Evolutionary conservation across 2,797 vertebrate species (phyloP).

Genomic region (Chromobotia macracanthus): DNA sequence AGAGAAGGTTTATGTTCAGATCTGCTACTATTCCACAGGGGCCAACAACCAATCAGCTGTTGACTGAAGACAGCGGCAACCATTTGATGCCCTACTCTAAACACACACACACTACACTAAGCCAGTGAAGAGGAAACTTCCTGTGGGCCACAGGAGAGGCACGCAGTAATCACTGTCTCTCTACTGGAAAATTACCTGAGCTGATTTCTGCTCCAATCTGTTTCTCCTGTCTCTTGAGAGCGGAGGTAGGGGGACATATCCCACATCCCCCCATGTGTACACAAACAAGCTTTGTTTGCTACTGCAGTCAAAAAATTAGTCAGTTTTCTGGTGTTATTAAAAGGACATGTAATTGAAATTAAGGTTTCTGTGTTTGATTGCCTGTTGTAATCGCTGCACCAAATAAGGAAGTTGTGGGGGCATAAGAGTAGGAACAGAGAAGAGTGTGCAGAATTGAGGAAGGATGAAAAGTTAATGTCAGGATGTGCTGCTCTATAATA

Average conservation of each 20-base stretch:
- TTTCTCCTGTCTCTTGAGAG: conserved; percentile 65
- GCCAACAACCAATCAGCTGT: conserved; percentile 57
- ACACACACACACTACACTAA: conserved; percentile 49
- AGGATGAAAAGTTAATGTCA: conserved; percentile 66
- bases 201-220: conserved; percentile 75
- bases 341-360: conserved; percentile 67
- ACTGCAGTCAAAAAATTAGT: conserved; percentile 58
- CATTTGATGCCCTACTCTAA: conserved; percentile 49
- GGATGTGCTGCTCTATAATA: conserved; percentile 81
- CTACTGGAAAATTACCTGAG: conserved; percentile 71
- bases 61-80: conserved; percentile 51
- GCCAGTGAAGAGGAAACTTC: conserved; percentile 47
- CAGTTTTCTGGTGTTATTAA: conserved; percentile 71
- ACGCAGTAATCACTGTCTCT: conserved; percentile 68
- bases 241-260: conserved; percentile 63
- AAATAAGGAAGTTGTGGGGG: conserved; percentile 39
- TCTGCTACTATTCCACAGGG: conserved; percentile 54
- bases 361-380: conserved; percentile 69
- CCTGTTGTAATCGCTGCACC: conserved; percentile 49
- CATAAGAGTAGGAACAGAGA: conserved; percentile 17
- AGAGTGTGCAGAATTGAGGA: conserved; percentile 50
- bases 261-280: conserved; percentile 62
- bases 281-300: conserved; percentile 45
- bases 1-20: conserved; percentile 27
- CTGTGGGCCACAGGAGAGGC: conserved; percentile 54